These are phyloP conservation scores for Parambassis ranga DNA, from an alignment of 2,797 vertebrate genomes.

Conservation along the genomic window DNA sequence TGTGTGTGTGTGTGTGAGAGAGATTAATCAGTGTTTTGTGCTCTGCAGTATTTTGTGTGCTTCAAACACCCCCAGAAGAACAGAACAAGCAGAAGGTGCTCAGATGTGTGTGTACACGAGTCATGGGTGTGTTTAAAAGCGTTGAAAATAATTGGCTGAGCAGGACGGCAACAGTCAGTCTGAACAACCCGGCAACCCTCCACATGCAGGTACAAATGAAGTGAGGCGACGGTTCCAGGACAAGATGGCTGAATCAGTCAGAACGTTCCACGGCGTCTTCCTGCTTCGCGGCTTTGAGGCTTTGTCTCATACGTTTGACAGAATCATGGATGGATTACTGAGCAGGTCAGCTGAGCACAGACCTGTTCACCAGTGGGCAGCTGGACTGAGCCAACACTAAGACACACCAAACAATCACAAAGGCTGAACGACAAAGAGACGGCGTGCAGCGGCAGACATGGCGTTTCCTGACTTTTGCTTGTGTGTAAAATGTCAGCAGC, in stretches of 20 bases:
- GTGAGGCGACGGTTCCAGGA: background rate
- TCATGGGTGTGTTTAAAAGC: conserved; percentile 9
- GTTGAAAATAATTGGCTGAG: conserved; percentile 9
- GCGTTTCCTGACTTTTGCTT: too few relatives aligned
- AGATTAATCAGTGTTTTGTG: conserved; percentile 52
- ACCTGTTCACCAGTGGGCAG: too few relatives aligned
- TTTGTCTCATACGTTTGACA: background rate
- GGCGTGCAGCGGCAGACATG: too few relatives aligned
- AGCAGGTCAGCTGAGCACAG: background rate
- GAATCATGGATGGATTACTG: background rate
- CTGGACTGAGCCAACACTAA: too few relatives aligned
- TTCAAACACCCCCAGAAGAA: conserved; percentile 52
- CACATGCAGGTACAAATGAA: conserved; percentile 30
- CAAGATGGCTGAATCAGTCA: conserved; percentile 11
- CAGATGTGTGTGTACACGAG: conserved; percentile 13
- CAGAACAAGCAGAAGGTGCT: conserved; percentile 44
- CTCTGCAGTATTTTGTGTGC: conserved; percentile 50
- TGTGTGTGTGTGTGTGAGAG: background rate
- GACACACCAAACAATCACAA: too few relatives aligned
- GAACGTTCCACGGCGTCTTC: too few relatives aligned
- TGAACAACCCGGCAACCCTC: conserved; percentile 29
- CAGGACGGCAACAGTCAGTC: conserved; percentile 21
- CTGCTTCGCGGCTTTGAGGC: too few relatives aligned
- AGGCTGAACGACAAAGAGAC: too few relatives aligned
- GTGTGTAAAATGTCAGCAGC: too few relatives aligned